Evolutionary conservation across 2,888 invertebrate species (phyloP).

Genomic region (Diarsia brunnea): DNA sequence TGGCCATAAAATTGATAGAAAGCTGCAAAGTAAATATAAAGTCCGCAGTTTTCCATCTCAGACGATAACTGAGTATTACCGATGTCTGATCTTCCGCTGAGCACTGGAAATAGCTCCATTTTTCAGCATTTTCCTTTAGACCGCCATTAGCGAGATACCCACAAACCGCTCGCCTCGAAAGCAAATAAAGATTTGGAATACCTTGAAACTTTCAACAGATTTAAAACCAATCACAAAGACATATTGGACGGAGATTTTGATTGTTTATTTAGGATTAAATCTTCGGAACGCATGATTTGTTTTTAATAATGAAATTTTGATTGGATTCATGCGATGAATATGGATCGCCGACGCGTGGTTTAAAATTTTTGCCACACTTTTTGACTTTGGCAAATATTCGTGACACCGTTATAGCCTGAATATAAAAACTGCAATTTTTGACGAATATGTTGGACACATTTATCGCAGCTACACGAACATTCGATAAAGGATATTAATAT

Average conservation of each 20-base stretch:
- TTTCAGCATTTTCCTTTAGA: slow-evolving; percentile 70
- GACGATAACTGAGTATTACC: slow-evolving; percentile 55
- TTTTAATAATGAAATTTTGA: slow-evolving; percentile 41
- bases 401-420: slow-evolving; percentile 17
- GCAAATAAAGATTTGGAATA: slow-evolving; percentile 72
- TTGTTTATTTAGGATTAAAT: slow-evolving; percentile 67
- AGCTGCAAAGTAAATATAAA: slow-evolving; percentile 11
- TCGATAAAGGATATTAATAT: slow-evolving; percentile 20
- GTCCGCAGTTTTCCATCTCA: slow-evolving; percentile 39
- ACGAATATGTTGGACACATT: slow-evolving; percentile 12
- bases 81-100: slow-evolving; percentile 64
- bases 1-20: neutral
- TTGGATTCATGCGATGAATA: slow-evolving; percentile 42
- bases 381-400: slow-evolving; percentile 20
- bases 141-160: slow-evolving; percentile 70
- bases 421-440: slow-evolving; percentile 12
- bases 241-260: slow-evolving; percentile 64
- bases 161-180: slow-evolving; percentile 64
- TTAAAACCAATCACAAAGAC: slow-evolving; percentile 72
- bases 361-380: slow-evolving; percentile 3
- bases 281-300: slow-evolving; percentile 45
- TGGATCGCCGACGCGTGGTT: slow-evolving; percentile 8
- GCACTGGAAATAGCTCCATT: slow-evolving; percentile 68
- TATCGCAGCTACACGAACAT: neutral
- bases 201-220: slow-evolving; percentile 70